Percentiles rank a stretch among this genome's conserved stretches.
Conservation (phyloP, 2,797 vertebrate genomes). For the Phalloptychus januarius region DNA sequence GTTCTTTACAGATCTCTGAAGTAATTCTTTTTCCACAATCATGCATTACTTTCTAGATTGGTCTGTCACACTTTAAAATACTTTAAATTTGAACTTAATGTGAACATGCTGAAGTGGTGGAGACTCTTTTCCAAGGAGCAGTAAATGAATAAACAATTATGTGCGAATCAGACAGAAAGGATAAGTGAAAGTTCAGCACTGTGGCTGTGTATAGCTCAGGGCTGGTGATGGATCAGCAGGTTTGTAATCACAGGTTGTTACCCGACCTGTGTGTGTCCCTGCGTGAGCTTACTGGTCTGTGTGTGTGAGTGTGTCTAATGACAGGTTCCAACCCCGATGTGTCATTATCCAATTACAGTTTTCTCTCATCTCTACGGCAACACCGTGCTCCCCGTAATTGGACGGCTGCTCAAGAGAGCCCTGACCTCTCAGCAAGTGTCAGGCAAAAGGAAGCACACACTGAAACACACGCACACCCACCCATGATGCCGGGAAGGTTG, state of each 20-base stretch:
- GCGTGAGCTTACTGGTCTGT: neutral
- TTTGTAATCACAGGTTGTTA: conserved; percentile 72
- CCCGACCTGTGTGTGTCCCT: conserved; percentile 16
- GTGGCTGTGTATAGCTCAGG: conserved; percentile 37
- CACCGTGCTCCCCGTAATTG: conserved; percentile 68
- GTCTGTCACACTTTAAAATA: neutral
- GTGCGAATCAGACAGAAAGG: neutral
- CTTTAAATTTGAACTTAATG: neutral
- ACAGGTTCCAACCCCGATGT: conserved; percentile 70
- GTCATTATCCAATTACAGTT: conserved; percentile 81
- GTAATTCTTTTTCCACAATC: no score
- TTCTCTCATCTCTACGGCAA: conserved; percentile 76
- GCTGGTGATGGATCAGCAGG: conserved; percentile 68
- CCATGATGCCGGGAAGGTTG: conserved; percentile 55
- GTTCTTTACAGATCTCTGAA: neutral
- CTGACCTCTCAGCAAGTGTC: conserved; percentile 73
- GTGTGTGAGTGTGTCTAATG: conserved; percentile 66
- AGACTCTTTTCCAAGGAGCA: neutral
- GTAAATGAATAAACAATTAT: conserved; percentile 4
- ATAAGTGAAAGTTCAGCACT: conserved; percentile 43
- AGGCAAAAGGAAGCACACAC: conserved; percentile 34
- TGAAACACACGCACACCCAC: conserved; percentile 10
- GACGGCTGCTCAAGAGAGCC: conserved; percentile 67
- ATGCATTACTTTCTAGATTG: no score
- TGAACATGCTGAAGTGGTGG: neutral